phyloP scores from a whole-genome alignment of 2,888 invertebrate species.

The Drosophila lutescens region DNA sequence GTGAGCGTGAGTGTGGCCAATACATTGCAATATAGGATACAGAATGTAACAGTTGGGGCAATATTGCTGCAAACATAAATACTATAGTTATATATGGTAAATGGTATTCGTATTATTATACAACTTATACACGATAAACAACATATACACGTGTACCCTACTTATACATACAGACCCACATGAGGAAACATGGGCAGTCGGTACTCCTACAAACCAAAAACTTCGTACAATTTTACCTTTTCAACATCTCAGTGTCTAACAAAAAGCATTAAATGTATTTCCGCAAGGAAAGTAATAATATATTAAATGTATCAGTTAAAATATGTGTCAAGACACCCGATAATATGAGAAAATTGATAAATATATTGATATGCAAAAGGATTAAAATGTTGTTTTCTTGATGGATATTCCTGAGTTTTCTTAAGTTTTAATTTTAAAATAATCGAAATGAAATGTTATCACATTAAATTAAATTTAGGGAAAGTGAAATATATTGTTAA shows the following conservation, averaged over 20 bases:
- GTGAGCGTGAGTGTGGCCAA: slow-evolving; percentile 23
- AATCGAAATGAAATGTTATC: no score
- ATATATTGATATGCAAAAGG: slow-evolving; percentile 71
- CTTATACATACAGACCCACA: slow-evolving; percentile 39
- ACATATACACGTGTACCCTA: slow-evolving; percentile 42
- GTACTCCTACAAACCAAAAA: slow-evolving; percentile 41
- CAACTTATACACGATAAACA: slow-evolving; percentile 37
- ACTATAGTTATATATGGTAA: slow-evolving; percentile 44
- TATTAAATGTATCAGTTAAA: slow-evolving; percentile 49
- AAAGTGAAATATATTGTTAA: no score
- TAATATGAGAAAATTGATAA: slow-evolving; percentile 59
- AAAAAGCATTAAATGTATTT: slow-evolving; percentile 54
- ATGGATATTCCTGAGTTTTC: no score
- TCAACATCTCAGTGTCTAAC: slow-evolving; percentile 81
- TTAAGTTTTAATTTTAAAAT: no score
- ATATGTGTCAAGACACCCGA: slow-evolving; percentile 43
- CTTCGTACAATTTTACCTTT: slow-evolving; percentile 80
- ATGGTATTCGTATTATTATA: slow-evolving; percentile 54
- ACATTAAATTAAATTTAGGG: no score
- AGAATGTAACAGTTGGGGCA: slow-evolving; percentile 14
- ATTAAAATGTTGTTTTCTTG: slow-evolving; percentile 26
- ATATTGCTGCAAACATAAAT: slow-evolving; percentile 37
- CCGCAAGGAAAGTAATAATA: slow-evolving; percentile 32
- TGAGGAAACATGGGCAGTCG: slow-evolving; percentile 23
- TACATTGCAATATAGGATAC: slow-evolving; percentile 39